Conservation (phyloP, 2,797 vertebrate species). For the Tapera naevia region DNA sequence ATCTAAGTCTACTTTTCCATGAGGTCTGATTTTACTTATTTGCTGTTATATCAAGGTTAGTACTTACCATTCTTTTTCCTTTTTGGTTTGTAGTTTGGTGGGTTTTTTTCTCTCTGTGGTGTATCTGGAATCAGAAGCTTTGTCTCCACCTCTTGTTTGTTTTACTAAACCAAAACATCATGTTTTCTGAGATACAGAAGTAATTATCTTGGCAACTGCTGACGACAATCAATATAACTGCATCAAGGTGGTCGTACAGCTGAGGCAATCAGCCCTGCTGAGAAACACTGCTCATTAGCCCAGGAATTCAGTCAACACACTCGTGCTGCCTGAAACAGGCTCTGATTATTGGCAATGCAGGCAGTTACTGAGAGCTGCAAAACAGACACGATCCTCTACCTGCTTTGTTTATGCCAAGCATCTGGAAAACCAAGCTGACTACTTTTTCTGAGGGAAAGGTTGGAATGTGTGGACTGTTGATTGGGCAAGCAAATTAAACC, state of each 20-base stretch:
- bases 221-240: background rate
- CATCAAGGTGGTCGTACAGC: background rate
- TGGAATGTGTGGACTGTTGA: background rate
- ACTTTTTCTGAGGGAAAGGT: background rate
- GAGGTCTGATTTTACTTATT: background rate
- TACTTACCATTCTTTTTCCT: background rate
- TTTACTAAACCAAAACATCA: background rate
- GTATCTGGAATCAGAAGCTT: background rate
- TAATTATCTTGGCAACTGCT: background rate
- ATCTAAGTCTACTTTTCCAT: background rate
- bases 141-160: background rate
- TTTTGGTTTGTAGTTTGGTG: no score
- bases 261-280: background rate
- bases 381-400: background rate
- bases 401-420: background rate
- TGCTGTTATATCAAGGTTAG: background rate
- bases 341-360: background rate
- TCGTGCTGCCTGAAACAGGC: background rate
- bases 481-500: background rate
- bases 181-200: background rate
- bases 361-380: background rate
- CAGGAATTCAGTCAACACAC: background rate
- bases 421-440: background rate
- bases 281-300: background rate
- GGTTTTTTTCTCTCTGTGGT: no score